phyloP scores from a whole-genome alignment of 2,888 invertebrate species.

The Dyspetes luteomarginatus region DNA sequence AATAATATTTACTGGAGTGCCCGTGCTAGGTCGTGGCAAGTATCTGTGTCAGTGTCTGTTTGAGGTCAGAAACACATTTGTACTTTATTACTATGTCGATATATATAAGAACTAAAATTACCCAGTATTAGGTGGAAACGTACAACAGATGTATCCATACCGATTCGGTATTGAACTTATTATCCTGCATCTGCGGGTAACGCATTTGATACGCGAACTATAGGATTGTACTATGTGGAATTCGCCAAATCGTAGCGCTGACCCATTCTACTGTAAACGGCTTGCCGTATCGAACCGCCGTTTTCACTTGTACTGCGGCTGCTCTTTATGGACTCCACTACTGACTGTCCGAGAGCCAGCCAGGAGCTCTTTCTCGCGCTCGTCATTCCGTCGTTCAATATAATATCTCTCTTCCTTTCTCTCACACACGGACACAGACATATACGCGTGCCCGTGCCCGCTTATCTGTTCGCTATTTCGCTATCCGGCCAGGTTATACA shows the following conservation, averaged over 20 bases:
- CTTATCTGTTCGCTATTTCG: not conserved
- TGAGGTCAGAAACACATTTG: too few species aligned
- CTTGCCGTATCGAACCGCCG: constrained; percentile 10
- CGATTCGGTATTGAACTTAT: constrained; percentile 20
- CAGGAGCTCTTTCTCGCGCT: constrained; percentile 22
- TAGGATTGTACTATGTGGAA: constrained; percentile 28
- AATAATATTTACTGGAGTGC: too few species aligned
- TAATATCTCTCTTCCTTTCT: constrained; percentile 21
- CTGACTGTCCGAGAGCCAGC: constrained; percentile 25
- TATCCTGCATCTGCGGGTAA: constrained; percentile 12
- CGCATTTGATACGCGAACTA: constrained; percentile 37
- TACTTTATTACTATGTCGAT: too few species aligned
- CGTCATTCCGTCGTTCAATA: not conserved
- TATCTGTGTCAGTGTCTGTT: too few species aligned
- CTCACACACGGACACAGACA: not conserved
- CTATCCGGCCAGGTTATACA: constrained; percentile 46
- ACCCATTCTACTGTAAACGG: constrained; percentile 17
- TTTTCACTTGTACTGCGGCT: constrained; percentile 47
- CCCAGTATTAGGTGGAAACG: constrained; percentile 25
- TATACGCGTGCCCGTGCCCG: not conserved
- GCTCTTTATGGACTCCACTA: constrained; percentile 50
- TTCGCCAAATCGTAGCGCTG: constrained; percentile 39
- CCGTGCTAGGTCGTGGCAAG: too few species aligned
- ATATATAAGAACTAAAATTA: constrained; percentile 68
- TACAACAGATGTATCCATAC: not conserved